Conservation (phyloP, 2,888 invertebrate species). For the Thera obeliscata region DNA sequence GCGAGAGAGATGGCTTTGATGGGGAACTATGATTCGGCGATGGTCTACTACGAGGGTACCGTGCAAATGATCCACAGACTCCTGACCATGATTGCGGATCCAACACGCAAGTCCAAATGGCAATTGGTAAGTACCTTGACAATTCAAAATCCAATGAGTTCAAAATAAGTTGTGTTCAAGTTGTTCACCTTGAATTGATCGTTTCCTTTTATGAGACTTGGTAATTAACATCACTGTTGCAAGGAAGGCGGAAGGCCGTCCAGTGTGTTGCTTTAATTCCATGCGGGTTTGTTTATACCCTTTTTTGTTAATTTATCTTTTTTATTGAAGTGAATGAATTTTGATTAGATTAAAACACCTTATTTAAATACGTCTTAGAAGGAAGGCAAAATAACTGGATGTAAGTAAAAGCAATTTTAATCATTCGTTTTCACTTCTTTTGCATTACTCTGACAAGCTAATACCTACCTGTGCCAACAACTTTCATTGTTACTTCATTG, state of each 20-base stretch:
- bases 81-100: conserved; percentile 91
- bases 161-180: conserved; percentile 29
- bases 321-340: too few species aligned
- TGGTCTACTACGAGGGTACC: conserved; percentile 96
- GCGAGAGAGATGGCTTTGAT: conserved; percentile 97
- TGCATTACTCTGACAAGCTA: background rate
- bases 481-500: conserved; percentile 13
- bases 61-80: conserved; percentile 95
- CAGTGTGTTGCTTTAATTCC: conserved; percentile 50
- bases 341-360: too few species aligned
- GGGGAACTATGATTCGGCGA: conserved; percentile 97
- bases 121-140: conserved; percentile 87
- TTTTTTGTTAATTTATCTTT: background rate
- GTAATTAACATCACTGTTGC: conserved; percentile 67
- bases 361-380: too few species aligned
- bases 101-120: conserved; percentile 94
- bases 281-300: conserved; percentile 40
- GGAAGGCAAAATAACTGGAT: background rate
- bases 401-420: conserved; percentile 6
- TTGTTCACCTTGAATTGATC: conserved; percentile 71
- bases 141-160: conserved; percentile 33
- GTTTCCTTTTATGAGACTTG: conserved; percentile 73
- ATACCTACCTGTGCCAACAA: background rate
- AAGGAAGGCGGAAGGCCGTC: conserved; percentile 73
- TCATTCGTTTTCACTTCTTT: background rate